Base-by-base conservation (phyloP, 2,797 vertebrate genomes). In the Pristis pectinata region DNA sequence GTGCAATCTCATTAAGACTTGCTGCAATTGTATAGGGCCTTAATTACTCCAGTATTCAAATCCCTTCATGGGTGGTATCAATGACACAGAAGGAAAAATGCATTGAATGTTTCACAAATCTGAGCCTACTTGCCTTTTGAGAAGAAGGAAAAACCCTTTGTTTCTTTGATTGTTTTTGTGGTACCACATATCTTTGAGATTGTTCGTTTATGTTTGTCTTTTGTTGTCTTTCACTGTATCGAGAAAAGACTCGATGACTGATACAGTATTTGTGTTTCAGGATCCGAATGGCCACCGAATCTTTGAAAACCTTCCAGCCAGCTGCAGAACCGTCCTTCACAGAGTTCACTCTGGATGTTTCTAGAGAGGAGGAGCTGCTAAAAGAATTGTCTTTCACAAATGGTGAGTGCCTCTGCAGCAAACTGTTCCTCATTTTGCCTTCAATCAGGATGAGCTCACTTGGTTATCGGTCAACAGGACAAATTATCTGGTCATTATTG, bases 271-370 rank as follows among this genome's bases (percentile, higher is more conserved):
- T 94, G 70, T 76, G 94, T 95, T 97, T 94, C 95, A 99, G 99
- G 97, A 98, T 99, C 96, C 98, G 99, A 95, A 99, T 97, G 96
- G 99, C 99, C 93, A 98, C 98, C 0, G 99, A 99, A 94, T 99
- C 98, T 72, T 96, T 99, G 95, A 98, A 97, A 97, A 98, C 97
- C 89, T 99, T 99, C 96, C 97, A 97, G 94, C 98, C 99, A 2
- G 98, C 98, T 24, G 98, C 98, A 30, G 97, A 98, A 96, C 97
- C 98, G 61, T 98, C 97, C 95, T 99, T 99, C 96, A 98, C 98
- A 95, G 98, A 98, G 95, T 99, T 98, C 96, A 97, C 98, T 74
- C 95, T 99, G 95, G 98, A 99, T 95, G 97, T 97, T 2, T 97
- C 97, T 79, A 98, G 97, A 96, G 98, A 99, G 96, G 98, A 99